These are phyloP conservation scores for Microtus ochrogaster DNA, from an alignment of 2,113 vertebrate species.

Conservation along the genomic window DNA sequence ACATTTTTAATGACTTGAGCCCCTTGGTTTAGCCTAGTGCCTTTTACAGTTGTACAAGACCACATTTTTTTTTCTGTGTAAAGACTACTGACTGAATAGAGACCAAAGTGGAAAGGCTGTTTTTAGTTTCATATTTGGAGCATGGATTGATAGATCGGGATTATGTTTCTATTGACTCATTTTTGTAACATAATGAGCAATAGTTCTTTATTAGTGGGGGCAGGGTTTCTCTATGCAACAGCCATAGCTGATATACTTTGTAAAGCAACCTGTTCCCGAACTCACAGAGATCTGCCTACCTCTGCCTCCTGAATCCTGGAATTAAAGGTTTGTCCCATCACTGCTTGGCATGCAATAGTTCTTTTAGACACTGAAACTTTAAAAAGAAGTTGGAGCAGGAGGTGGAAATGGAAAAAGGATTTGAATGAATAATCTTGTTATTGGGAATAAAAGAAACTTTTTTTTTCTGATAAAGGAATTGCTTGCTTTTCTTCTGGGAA, in stretches of 20 bases:
- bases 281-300: background rate
- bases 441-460: background rate
- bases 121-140: background rate
- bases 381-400: background rate
- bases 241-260: background rate
- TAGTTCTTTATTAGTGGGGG: background rate
- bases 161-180: background rate
- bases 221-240: background rate
- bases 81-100: background rate
- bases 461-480: background rate
- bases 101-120: background rate
- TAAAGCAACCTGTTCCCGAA: background rate
- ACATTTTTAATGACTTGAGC: background rate
- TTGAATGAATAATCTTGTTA: conserved; percentile 27
- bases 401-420: background rate
- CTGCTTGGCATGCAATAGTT: background rate
- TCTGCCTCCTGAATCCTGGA: background rate
- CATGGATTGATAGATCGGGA: background rate
- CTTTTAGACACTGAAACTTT: background rate
- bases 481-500: background rate
- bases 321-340: background rate
- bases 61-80: background rate
- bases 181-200: background rate
- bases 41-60: background rate
- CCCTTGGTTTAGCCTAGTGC: background rate